Base-by-base conservation (phyloP, 2,797 vertebrate species). In the Neostethus bicornis region DNA sequence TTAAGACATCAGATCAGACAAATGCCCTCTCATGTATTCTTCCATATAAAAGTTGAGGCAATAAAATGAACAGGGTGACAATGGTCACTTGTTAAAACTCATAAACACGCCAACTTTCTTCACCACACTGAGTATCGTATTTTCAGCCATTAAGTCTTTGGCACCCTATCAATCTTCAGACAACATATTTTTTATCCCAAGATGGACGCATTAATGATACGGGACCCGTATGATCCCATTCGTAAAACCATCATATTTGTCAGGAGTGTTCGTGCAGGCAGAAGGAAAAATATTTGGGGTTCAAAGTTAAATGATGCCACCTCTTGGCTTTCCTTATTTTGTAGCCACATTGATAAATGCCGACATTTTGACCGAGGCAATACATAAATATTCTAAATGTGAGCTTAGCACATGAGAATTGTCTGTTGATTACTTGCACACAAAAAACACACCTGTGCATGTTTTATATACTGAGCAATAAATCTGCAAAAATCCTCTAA, bases 141-240 rank as follows among this genome's bases (percentile, higher is more conserved):
- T 71, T 72, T 77, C 55, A 67, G 45, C 81, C 83, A 86, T 84
- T 84, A 85, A 23, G 67, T 76, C 68, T 57, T 66, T 74, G 80
- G 83, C 73, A 70, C 39, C 58, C 51, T 67, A 69, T 83, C 75
- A 61, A 64, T 84, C 63, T 69, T 53, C 53, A 41, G 55, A 75
- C 74, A 72, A 61, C 64, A 70, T 54, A 43, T 5, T 75, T n/a
- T 81, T 63, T 43, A 65, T 77, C 68, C 63, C 47, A 39, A 67
- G 43, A 70, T 69, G 51, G 55, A 70, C 60, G 71, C 13, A 3
- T 64, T 70, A 23, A 55, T 68, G 61, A 87, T 90, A 81, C 56
- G 84, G 85, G 87, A 11, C 87, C 88, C 61, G 71, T 75, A 89
- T 83, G 76, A 62, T 63, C 63, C 41, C 17, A 24, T 13, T 35